Conservation (phyloP, 2,797 vertebrate genomes). For the Anisognathus igniventris region DNA sequence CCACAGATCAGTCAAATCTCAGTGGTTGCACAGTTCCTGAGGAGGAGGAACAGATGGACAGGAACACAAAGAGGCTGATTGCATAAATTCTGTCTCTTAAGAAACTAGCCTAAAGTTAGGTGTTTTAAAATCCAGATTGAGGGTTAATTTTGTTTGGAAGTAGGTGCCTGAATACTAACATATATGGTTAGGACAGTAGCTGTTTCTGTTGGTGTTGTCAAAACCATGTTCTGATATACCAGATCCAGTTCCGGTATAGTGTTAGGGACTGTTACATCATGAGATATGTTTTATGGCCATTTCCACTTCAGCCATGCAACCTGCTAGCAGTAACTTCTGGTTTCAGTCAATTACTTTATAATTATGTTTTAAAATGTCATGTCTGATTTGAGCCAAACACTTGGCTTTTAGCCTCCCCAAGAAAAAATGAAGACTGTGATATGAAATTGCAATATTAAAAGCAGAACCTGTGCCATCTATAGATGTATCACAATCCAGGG, state of each 20-base stretch:
- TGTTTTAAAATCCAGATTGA: background rate
- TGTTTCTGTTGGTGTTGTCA: background rate
- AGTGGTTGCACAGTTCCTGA: background rate
- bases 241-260: background rate
- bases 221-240: background rate
- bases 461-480: background rate
- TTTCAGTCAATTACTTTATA: slow-evolving; percentile 35
- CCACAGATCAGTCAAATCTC: slow-evolving; percentile 4
- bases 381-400: slow-evolving; percentile 15
- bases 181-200: background rate
- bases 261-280: background rate
- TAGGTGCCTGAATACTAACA: background rate
- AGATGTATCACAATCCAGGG: background rate
- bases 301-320: background rate
- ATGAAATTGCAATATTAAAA: background rate
- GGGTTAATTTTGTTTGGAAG: slow-evolving; percentile 18
- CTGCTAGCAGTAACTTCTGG: background rate
- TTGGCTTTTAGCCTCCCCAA: slow-evolving; percentile 22
- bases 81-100: slow-evolving; percentile 25
- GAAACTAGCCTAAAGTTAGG: slow-evolving; percentile 2
- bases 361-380: slow-evolving; percentile 10
- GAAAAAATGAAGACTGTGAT: background rate
- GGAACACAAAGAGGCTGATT: slow-evolving; percentile 2
- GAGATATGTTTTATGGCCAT: background rate
- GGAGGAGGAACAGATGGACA: slow-evolving; percentile 44